These are phyloP conservation scores for Spatula clypeata DNA, from an alignment of 2,797 vertebrate species.

Conservation along the genomic window DNA sequence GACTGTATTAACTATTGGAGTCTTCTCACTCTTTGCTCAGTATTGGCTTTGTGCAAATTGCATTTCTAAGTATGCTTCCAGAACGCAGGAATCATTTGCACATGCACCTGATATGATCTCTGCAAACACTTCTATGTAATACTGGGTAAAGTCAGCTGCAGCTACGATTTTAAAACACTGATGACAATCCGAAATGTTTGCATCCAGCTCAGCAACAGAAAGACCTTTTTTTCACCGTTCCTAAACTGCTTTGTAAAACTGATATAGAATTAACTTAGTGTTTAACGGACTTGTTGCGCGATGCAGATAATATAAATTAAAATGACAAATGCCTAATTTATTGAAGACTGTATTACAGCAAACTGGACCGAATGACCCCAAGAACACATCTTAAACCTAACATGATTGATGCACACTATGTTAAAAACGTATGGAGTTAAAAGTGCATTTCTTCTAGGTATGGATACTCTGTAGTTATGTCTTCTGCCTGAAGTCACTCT, in stretches of 20 bases:
- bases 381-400: neutral
- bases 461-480: neutral
- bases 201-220: constrained; percentile 35
- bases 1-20: neutral
- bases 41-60: neutral
- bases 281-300: constrained; percentile 42
- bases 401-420: neutral
- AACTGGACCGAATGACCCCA: neutral
- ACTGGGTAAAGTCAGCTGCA: constrained; percentile 14
- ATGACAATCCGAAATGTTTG: constrained; percentile 51
- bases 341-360: neutral
- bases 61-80: constrained; percentile 40
- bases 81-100: constrained; percentile 37
- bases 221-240: constrained; percentile 29
- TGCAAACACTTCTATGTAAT: neutral
- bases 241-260: constrained; percentile 48
- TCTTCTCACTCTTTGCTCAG: constrained; percentile 13
- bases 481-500: neutral
- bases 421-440: neutral
- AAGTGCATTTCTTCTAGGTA: neutral
- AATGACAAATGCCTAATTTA: constrained; percentile 29
- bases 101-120: constrained; percentile 19
- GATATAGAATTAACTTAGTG: constrained; percentile 16
- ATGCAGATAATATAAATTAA: constrained; percentile 25
- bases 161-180: constrained; percentile 21